Base-by-base conservation (phyloP, 35 echinoderm and acorn worm genomes). In the Chiridota heheva region DNA sequence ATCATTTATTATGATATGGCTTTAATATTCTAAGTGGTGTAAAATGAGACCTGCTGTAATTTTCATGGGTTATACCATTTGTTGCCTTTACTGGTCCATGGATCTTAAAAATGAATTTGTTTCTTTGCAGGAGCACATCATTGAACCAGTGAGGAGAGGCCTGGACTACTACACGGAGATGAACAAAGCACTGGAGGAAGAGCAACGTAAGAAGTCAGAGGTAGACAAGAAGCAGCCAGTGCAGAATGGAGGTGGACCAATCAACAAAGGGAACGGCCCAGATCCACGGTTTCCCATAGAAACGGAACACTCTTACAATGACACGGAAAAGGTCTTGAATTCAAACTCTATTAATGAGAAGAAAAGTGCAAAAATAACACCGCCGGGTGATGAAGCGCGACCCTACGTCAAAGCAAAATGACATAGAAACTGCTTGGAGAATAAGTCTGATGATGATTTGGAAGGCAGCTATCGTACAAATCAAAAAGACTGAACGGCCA, bases 161-260 rank as follows among this genome's bases (percentile, higher is more conserved):
- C 84, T 96, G 45, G 69, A 91, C 44, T 96, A 96, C 73, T 96
- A 96, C 88, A 87, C 87, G 0, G 87, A 90, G 16, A 96, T 96
- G 93, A 78, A 69, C 16, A 87, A 91, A 44, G 93, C 93, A 39
- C 51, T 96, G 78, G 90, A 92, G 36, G 93, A 96, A 77, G 93
- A 96, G 55, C 86, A 96, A 45, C 82, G 69, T 66, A 73, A 58
- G 24, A 87, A 86, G 30, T 44, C 45, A 20, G 89, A 91, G 55
- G 60, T 42, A 15, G 70, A 74, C 3, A 29, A 42, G 13, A 72
- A 72, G 40, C 28, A 12, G 3, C 37, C 36, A 4, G 18, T 72
- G 5, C 12, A 22, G 3, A 72, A 72, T 10, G 69, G 69, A 3
- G 69, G 41, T 45, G 26, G 40, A 25, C 40, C 44, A 40, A 45